Evolutionary conservation across 2,888 invertebrate genomes (phyloP), one percentile per base, ranked within the genome.

Genomic region (Notodromas monacha): DNA sequence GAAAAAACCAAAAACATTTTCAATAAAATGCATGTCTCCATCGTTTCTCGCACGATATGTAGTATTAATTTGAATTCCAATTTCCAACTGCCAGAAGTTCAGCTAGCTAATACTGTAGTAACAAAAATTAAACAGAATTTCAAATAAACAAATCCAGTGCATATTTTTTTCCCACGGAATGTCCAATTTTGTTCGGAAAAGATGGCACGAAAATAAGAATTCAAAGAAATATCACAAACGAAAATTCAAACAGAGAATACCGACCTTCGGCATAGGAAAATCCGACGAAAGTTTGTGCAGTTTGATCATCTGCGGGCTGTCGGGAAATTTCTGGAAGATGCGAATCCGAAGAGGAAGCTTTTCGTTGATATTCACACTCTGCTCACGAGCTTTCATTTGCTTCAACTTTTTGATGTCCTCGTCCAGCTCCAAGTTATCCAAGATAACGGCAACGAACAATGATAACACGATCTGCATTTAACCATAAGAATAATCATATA

Each of bases 371-470:
- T 89, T 89, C 0, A 92, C 89, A 44, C 86, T 84, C 49, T 89
- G 86, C 45, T 99, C 96, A 11, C 96, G 61, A 41, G 89, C 84
- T 47, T 89, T 73, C 2, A 89, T 53, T 52, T 96, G 96, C 44
- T 99, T 99, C 26, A 96, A 53, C 49, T 96, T 96, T 47, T 99
- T 99, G 30, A 99, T 81, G 43, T 99, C 92, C 49, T 99, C 96
- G 43, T 99, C 96, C 41, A 99, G 56, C 53, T 99, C 96, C 46
- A 99, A 63, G 53, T 99, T 99, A 49, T 99, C 96, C 48, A 99
- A 61, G 53, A 99, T 99, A 14, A 99, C 96, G 35, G 96, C 96
- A 45, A 99, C 96, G 65, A 99, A 99, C 52, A 99, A 72, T 50
- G 86, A 86, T 41, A 99, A 58, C 57, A 99, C 92, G 48, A 99